Evolutionary conservation across 2,888 invertebrate genomes (phyloP).

Genomic region (Himalopsyche kuldschensis): DNA sequence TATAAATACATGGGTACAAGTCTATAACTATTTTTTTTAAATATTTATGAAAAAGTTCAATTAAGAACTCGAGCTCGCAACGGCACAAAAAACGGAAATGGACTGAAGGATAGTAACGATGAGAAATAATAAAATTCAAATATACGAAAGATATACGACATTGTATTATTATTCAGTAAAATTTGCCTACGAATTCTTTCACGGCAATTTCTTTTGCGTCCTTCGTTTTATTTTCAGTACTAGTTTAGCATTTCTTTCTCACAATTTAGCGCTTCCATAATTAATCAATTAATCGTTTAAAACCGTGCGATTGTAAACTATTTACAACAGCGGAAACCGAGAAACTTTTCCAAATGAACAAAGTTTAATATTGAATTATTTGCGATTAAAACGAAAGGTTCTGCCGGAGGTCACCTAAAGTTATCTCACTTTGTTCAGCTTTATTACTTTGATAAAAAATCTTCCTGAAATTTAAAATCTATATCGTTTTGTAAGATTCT

Average conservation of each 20-base stretch:
- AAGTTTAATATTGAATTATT: constrained; percentile 14
- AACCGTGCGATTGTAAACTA: background rate
- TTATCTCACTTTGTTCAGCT: background rate
- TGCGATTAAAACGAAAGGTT: background rate
- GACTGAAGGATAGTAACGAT: too few relatives aligned
- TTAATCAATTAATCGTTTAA: background rate
- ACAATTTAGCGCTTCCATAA: background rate
- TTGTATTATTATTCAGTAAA: too few relatives aligned
- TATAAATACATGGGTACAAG: too few relatives aligned
- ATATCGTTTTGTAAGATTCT: background rate
- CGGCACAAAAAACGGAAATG: too few relatives aligned
- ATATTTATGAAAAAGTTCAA: too few relatives aligned
- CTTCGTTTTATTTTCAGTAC: background rate
- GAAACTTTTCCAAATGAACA: constrained; percentile 12
- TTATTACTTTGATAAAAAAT: background rate
- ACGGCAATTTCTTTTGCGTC: too few relatives aligned
- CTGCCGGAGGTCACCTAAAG: background rate
- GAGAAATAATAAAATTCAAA: too few relatives aligned
- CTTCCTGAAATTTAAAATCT: background rate
- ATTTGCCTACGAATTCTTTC: too few relatives aligned
- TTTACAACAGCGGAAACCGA: background rate
- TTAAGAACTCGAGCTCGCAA: too few relatives aligned
- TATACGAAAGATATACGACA: too few relatives aligned
- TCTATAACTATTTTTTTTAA: too few relatives aligned
- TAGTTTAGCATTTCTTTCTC: background rate